Conservation (phyloP, 2,888 invertebrate genomes). For the Cataglyphis albicans region DNA sequence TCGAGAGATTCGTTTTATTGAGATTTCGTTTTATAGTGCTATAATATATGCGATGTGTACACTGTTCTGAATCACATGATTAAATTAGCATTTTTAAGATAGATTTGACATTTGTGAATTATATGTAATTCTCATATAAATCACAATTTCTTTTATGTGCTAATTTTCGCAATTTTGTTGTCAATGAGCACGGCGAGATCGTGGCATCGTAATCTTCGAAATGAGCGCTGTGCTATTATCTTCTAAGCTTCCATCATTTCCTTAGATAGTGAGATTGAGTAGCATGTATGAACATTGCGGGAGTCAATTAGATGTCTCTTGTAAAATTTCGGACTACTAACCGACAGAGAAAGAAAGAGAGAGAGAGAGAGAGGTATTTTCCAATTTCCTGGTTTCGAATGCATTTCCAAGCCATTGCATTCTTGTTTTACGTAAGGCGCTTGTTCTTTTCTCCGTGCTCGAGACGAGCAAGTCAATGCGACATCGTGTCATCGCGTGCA, state of each 20-base stretch:
- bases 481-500: conserved; percentile 5
- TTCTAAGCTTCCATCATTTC: not conserved
- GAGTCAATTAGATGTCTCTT: not conserved
- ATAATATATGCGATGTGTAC: not conserved
- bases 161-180: not conserved
- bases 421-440: conserved; percentile 30
- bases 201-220: conserved; percentile 9
- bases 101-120: not conserved
- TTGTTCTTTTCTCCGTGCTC: conserved; percentile 33
- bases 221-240: not conserved
- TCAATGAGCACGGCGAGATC: not conserved
- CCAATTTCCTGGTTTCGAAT: not conserved
- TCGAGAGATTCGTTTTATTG: not conserved
- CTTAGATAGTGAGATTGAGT: not conserved
- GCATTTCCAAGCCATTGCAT: not conserved
- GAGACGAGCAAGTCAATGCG: conserved; percentile 4
- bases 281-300: not conserved
- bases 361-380: not conserved
- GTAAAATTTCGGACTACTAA: conserved; percentile 13
- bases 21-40: not conserved
- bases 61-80: not conserved
- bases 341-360: not conserved
- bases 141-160: no score
- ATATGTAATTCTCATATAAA: not conserved
- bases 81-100: not conserved